Percentiles rank a stretch among this genome's conserved stretches.
phyloP scores from a whole-genome alignment of 2,113 vertebrate species.

The Mionectes macconnelli region DNA sequence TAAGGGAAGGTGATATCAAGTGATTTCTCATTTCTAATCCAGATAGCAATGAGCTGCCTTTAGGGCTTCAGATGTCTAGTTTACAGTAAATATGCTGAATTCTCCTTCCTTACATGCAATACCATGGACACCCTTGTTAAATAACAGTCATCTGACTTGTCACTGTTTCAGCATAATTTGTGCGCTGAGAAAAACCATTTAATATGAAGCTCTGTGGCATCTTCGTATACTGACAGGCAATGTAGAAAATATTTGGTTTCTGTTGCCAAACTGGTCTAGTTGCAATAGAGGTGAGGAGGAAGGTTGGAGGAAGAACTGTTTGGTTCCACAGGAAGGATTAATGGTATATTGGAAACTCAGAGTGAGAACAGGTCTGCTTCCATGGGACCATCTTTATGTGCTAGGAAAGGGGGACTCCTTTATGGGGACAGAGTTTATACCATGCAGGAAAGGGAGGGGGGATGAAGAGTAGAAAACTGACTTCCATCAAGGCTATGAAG shows the following conservation, averaged over 20 bases:
- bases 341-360: neutral
- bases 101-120: neutral
- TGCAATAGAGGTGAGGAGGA: neutral
- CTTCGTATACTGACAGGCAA: neutral
- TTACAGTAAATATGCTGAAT: neutral
- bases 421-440: neutral
- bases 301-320: neutral
- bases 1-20: neutral
- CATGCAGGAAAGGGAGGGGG: neutral
- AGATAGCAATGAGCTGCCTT: neutral
- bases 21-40: neutral
- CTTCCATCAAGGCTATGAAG: neutral
- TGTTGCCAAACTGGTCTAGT: neutral
- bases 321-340: neutral
- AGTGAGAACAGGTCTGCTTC: neutral
- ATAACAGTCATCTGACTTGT: neutral
- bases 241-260: neutral
- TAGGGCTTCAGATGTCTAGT: neutral
- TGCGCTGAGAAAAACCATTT: neutral
- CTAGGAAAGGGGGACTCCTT: neutral
- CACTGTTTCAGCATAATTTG: neutral
- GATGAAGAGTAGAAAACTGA: neutral
- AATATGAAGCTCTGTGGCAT: neutral
- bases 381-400: neutral
- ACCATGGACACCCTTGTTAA: neutral